Evolutionary conservation across 1,140 invertebrate genomes (phyloP).

Genomic region (Trachymyrmex septentrionalis): DNA sequence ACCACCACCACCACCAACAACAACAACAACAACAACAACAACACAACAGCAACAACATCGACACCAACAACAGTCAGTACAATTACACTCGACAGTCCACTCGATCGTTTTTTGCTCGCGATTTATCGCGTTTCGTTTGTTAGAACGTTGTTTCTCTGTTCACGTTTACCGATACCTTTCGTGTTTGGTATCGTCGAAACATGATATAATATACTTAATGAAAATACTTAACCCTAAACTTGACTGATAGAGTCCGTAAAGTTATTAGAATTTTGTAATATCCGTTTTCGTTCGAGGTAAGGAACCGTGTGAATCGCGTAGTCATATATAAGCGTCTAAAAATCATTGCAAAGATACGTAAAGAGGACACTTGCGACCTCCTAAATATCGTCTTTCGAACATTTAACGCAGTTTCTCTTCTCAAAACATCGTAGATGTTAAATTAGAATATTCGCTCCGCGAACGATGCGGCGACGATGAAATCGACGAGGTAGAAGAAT

Average conservation of each 20-base stretch:
- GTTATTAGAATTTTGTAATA: not conserved
- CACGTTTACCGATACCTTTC: not conserved
- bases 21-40: slow-evolving; percentile 23
- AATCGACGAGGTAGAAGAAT: not conserved
- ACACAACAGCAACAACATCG: slow-evolving; percentile 47
- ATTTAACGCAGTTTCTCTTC: not conserved
- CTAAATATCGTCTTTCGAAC: not conserved
- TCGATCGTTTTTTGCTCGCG: slow-evolving; percentile 30
- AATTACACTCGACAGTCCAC: slow-evolving; percentile 51
- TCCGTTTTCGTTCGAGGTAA: not conserved
- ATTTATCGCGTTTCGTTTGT: slow-evolving; percentile 18
- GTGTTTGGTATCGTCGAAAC: not conserved
- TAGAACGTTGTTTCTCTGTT: slow-evolving; percentile 26
- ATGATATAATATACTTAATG: slow-evolving; percentile 4
- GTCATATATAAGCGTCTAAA: not conserved
- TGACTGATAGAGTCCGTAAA: not conserved
- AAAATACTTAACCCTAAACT: slow-evolving; percentile 45
- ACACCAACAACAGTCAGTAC: slow-evolving; percentile 50
- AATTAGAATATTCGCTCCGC: not conserved
- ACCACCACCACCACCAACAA: no score
- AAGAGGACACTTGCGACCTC: not conserved
- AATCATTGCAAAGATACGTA: not conserved
- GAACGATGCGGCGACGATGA: not conserved
- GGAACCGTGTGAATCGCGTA: not conserved
- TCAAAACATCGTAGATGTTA: not conserved